Conservation (phyloP, 2,888 invertebrate genomes). For the Phyllotreta cruciferae region DNA sequence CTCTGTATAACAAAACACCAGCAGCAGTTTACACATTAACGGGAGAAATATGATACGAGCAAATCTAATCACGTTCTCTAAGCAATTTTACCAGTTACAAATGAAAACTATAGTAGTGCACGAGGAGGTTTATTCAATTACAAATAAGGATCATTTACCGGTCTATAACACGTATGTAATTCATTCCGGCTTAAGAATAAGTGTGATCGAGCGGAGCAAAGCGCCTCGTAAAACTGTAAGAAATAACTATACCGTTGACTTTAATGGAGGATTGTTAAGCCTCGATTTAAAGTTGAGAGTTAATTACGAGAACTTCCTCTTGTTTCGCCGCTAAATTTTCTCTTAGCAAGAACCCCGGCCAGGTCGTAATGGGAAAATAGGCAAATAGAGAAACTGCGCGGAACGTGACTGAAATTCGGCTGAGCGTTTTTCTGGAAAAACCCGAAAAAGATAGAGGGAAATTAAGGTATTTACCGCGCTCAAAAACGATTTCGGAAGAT, state of each 20-base stretch:
- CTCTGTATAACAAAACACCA: too few relatives aligned
- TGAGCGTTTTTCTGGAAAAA: slow-evolving; percentile 7
- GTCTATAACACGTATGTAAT: slow-evolving; percentile 5
- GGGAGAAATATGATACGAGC: too few relatives aligned
- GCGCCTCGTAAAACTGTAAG: slow-evolving; percentile 49
- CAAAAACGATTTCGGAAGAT: slow-evolving; percentile 28
- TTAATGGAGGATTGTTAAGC: slow-evolving; percentile 51
- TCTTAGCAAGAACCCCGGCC: slow-evolving; percentile 30
- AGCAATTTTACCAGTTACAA: too few relatives aligned
- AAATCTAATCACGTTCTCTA: too few relatives aligned
- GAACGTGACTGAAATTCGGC: slow-evolving; percentile 34
- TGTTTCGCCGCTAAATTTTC: slow-evolving; percentile 42
- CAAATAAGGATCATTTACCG: slow-evolving; percentile 8
- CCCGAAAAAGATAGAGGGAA: slow-evolving; percentile 8
- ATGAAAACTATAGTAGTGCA: too few relatives aligned
- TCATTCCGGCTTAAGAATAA: slow-evolving; percentile 31
- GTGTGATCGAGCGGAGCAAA: slow-evolving; percentile 48
- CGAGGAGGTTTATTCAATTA: too few relatives aligned
- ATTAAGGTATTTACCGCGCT: slow-evolving; percentile 22
- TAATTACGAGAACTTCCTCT: slow-evolving; percentile 46
- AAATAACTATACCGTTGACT: slow-evolving; percentile 50
- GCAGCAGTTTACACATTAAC: too few relatives aligned
- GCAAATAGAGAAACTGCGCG: slow-evolving; percentile 29
- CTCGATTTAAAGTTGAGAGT: slow-evolving; percentile 48
- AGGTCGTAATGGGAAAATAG: slow-evolving; percentile 34